Conservation (phyloP, 2,113 vertebrate genomes). For the Brachionichthys hirsutus region DNA sequence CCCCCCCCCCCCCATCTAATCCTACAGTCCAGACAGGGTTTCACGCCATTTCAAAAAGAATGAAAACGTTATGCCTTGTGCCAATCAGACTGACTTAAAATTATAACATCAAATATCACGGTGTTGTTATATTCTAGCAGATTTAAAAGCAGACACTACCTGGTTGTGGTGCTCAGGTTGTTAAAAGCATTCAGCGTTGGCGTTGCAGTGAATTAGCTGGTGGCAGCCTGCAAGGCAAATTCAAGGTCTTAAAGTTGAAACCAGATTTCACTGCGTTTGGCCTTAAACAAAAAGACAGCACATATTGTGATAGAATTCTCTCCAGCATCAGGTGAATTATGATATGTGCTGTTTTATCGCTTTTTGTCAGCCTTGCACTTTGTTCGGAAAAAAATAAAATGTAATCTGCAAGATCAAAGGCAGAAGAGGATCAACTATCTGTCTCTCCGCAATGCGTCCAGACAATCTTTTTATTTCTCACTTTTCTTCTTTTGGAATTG, state of each 20-base stretch:
- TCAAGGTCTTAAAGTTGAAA: conserved; percentile 63
- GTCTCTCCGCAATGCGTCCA: conserved; percentile 34
- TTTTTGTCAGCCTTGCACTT: conserved; percentile 56
- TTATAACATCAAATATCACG: conserved; percentile 23
- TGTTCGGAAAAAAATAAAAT: conserved; percentile 59
- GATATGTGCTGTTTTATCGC: conserved; percentile 68
- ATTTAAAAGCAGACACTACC: conserved; percentile 4
- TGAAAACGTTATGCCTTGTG: conserved; percentile 29
- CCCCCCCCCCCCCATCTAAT: conserved; percentile 32
- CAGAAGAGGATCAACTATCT: conserved; percentile 30
- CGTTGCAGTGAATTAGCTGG: conserved; percentile 55
- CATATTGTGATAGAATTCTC: conserved; percentile 68
- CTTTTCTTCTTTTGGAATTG: neutral
- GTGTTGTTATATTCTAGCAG: conserved; percentile 4
- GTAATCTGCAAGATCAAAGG: conserved; percentile 60
- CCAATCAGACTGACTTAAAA: conserved; percentile 30
- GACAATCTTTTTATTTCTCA: conserved; percentile 31
- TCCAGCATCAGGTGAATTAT: conserved; percentile 67
- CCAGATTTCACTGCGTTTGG: conserved; percentile 66
- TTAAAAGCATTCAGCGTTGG: conserved; percentile 50
- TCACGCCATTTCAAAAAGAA: conserved; percentile 46
- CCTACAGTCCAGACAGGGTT: conserved; percentile 39
- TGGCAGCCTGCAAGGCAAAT: conserved; percentile 48
- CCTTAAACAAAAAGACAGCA: conserved; percentile 69
- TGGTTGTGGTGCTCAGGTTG: conserved; percentile 18